phyloP scores from a whole-genome alignment of 2,113 vertebrate genomes.

The Hemiscyllium ocellatum region DNA sequence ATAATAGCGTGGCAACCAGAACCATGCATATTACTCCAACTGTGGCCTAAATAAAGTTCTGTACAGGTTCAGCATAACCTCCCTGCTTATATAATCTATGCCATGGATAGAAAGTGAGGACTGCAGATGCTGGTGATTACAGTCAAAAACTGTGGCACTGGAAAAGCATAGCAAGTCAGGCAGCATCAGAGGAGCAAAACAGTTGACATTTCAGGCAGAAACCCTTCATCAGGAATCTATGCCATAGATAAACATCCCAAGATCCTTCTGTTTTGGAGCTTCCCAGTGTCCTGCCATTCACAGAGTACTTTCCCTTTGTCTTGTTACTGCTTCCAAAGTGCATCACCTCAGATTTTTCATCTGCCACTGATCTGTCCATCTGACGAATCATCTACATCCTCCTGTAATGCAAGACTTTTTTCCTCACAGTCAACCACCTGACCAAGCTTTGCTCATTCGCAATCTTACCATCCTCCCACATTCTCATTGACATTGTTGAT shows the following conservation, averaged over 20 bases:
- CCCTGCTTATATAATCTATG: background rate
- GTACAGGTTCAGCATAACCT: background rate
- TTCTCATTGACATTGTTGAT: too few relatives aligned
- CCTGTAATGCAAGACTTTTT: background rate
- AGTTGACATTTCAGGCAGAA: too few relatives aligned
- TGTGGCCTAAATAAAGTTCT: background rate
- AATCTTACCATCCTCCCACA: too few relatives aligned
- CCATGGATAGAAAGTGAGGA: background rate
- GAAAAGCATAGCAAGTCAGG: too few relatives aligned
- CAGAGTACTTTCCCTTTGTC: too few relatives aligned
- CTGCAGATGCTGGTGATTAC: too few relatives aligned
- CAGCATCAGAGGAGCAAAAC: too few relatives aligned
- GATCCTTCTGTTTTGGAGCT: background rate
- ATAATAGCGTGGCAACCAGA: background rate
- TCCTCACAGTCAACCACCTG: background rate
- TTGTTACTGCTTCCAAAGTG: background rate
- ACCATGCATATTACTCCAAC: background rate
- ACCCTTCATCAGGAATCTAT: background rate
- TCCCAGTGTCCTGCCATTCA: too few relatives aligned
- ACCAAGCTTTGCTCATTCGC: too few relatives aligned
- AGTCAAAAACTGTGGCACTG: too few relatives aligned
- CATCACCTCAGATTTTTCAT: background rate
- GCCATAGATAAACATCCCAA: background rate
- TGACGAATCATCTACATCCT: background rate
- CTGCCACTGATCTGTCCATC: background rate